Percentiles rank a stretch among this genome's conserved stretches.
Conservation (phyloP, 2,888 invertebrate genomes). For the Coecobrya sp. region DNA sequence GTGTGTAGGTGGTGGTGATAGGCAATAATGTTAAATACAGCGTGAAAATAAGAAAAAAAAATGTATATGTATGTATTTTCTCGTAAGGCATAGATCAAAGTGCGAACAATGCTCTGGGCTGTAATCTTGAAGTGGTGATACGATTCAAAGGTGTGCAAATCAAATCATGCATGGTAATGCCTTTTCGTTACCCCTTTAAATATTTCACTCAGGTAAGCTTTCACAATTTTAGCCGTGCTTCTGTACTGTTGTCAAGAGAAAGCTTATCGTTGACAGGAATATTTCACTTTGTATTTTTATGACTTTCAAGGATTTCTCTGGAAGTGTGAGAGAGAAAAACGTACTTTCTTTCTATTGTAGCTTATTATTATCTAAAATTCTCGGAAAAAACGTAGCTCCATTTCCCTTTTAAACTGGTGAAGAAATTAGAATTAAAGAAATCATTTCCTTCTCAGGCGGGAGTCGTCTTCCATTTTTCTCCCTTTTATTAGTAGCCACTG, state of each 20-base stretch:
- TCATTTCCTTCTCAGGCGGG: neutral
- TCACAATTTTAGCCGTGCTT: neutral
- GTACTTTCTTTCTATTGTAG: neutral
- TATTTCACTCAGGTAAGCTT: neutral
- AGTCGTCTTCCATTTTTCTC: neutral
- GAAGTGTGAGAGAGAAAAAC: neutral
- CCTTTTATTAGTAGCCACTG: neutral
- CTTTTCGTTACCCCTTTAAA: neutral
- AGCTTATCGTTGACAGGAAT: neutral
- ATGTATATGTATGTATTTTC: neutral
- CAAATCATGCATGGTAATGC: neutral
- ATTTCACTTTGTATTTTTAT: neutral
- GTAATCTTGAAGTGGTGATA: neutral
- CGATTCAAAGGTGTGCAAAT: neutral
- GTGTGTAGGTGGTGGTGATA: too few species aligned
- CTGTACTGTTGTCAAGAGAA: neutral
- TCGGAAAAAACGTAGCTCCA: neutral
- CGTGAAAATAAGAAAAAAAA: neutral
- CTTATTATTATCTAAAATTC: too few species aligned
- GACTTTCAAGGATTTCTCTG: neutral
- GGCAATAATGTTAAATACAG: too few species aligned
- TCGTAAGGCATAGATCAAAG: neutral
- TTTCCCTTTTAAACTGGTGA: neutral
- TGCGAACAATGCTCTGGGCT: neutral
- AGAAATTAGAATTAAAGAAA: neutral